phyloP scores from a whole-genome alignment of 2,888 invertebrate genomes.

The Villa cingulata region DNA sequence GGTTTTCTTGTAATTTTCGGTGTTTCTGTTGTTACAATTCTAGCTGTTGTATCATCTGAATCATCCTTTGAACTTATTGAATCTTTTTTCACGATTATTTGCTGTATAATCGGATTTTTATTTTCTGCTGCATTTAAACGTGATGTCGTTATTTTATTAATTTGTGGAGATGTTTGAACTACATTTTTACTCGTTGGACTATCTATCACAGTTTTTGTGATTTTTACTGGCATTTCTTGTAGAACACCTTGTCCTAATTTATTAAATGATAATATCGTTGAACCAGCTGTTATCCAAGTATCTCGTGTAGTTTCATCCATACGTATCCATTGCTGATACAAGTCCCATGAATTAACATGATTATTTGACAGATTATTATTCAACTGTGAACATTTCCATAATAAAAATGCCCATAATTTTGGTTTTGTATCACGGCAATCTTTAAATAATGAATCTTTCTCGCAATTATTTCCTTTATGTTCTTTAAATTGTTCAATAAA shows the following conservation, averaged over 20 bases:
- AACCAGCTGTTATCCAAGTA: slow-evolving; percentile 68
- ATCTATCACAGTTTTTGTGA: slow-evolving; percentile 35
- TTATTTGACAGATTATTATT: slow-evolving; percentile 30
- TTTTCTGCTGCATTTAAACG: not conserved
- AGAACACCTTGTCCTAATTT: slow-evolving; percentile 40
- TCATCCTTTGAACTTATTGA: not conserved
- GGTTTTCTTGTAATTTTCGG: slow-evolving; percentile 4
- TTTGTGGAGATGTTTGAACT: not conserved
- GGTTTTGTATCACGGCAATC: slow-evolving; percentile 62
- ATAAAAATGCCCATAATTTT: slow-evolving; percentile 70
- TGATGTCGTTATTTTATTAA: not conserved
- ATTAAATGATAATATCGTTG: slow-evolving; percentile 58
- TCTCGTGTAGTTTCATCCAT: slow-evolving; percentile 59
- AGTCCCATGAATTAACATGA: slow-evolving; percentile 56
- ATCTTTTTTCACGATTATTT: not conserved
- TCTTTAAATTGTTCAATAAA: slow-evolving; percentile 65
- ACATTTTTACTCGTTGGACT: slow-evolving; percentile 16
- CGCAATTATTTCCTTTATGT: slow-evolving; percentile 51
- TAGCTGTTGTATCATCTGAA: slow-evolving; percentile 2
- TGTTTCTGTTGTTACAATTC: not conserved
- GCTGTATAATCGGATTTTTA: not conserved
- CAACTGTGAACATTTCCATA: slow-evolving; percentile 59
- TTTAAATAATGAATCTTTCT: slow-evolving; percentile 45
- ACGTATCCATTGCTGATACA: slow-evolving; percentile 74
- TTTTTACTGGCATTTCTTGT: slow-evolving; percentile 37